Conservation (phyloP, 2,888 invertebrate species). For the Tenthredo mesomela region DNA sequence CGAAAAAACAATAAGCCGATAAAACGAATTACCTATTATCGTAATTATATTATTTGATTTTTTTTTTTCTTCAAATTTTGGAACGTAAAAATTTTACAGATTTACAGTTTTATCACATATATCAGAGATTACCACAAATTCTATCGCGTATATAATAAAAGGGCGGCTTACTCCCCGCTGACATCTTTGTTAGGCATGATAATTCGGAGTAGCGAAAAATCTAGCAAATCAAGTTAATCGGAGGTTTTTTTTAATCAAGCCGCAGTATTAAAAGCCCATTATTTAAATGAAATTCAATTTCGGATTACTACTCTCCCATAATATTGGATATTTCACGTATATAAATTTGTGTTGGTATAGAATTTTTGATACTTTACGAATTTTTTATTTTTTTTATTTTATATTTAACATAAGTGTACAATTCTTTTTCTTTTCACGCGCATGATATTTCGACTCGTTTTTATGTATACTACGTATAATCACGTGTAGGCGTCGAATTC, state of each 20-base stretch:
- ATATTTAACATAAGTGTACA: background rate
- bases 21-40: background rate
- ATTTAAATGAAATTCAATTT: constrained; percentile 41
- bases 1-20: background rate
- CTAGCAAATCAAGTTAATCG: constrained; percentile 26
- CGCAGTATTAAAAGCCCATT: constrained; percentile 31
- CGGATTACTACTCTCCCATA: constrained; percentile 24
- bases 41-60: background rate
- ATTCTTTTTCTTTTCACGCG: background rate
- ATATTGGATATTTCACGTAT: background rate
- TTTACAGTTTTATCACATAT: background rate
- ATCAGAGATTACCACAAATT: background rate
- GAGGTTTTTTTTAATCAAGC: constrained; percentile 16
- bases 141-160: too few relatives aligned
- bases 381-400: background rate
- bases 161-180: background rate
- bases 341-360: too few relatives aligned
- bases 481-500: background rate
- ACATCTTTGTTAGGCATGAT: background rate
- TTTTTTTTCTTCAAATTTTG: background rate
- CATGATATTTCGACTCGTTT: background rate
- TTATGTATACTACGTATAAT: background rate
- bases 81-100: background rate
- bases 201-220: background rate
- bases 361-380: too few relatives aligned